Percentiles rank a stretch among this genome's conserved stretches.
These are phyloP conservation scores for Proctacanthus coquilletti DNA, from an alignment of 1,140 invertebrate genomes.

Conservation along the genomic window DNA sequence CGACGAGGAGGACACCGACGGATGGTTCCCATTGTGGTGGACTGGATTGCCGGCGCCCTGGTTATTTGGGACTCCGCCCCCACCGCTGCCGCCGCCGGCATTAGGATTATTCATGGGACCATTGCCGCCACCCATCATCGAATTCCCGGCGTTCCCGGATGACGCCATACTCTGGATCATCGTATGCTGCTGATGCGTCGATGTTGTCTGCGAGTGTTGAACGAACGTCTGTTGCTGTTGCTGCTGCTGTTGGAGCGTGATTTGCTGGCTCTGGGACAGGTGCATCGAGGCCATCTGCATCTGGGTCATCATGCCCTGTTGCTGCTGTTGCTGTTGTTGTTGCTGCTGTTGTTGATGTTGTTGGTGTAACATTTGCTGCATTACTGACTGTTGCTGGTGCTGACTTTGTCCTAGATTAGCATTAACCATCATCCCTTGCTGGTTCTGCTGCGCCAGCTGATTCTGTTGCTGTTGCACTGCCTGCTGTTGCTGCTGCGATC, in stretches of 20 bases:
- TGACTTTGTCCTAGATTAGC: constrained; percentile 23
- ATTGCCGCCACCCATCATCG: constrained; percentile 27
- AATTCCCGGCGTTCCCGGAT: constrained; percentile 16
- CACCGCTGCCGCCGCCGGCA: constrained; percentile 11
- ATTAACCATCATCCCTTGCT: constrained; percentile 29
- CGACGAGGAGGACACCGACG: constrained; percentile 13
- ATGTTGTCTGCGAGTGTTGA: constrained; percentile 16
- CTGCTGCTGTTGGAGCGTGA: constrained; percentile 38
- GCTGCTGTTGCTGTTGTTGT: constrained; percentile 36
- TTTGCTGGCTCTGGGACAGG: constrained; percentile 46
- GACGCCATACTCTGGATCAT: constrained; percentile 22
- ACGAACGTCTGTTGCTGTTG: constrained; percentile 25
- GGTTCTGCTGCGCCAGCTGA: constrained; percentile 2
- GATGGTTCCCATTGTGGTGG: too few species aligned
- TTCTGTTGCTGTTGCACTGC: constrained; percentile 9
- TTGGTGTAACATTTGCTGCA: constrained; percentile 13
- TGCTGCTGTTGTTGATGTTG: constrained; percentile 13
- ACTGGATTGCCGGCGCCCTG: constrained; percentile 13
- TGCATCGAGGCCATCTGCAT: constrained; percentile 46
- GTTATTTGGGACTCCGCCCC: constrained; percentile 15
- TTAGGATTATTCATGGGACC: constrained; percentile 21
- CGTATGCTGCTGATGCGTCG: constrained; percentile 21
- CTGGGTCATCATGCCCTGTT: constrained; percentile 28
- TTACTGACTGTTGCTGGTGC: constrained; percentile 11
- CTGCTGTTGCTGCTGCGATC: constrained; percentile 17